phyloP scores from a whole-genome alignment of 37 sponge, comb jelly and placozoan species.

The Bolinopsis microptera region DNA sequence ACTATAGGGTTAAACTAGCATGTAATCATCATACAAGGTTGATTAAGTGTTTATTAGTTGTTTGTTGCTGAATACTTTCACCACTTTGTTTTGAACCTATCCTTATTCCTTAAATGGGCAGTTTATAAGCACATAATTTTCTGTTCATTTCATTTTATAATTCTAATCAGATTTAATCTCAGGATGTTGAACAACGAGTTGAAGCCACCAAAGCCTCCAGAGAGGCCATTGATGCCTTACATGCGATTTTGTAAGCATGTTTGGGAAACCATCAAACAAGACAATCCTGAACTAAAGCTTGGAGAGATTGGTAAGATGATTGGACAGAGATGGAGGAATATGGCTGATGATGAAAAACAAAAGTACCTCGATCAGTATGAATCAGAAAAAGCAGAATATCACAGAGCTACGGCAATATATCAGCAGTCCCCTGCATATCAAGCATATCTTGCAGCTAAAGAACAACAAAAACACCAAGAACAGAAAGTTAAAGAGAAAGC shows the following conservation, averaged over 20 bases:
- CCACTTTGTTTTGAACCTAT: no score
- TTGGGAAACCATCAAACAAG: constrained; percentile 53
- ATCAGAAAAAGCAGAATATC: constrained; percentile 25
- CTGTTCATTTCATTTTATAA: not conserved
- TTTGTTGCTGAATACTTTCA: no score
- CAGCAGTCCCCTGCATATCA: constrained; percentile 48
- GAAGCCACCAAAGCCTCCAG: constrained; percentile 56
- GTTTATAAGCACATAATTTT: no score
- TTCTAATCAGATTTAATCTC: not conserved
- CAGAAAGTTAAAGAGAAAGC: constrained; percentile 53
- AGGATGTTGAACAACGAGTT: constrained; percentile 36
- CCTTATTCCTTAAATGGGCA: no score
- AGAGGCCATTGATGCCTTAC: constrained; percentile 52
- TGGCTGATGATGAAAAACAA: constrained; percentile 51
- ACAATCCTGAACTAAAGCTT: constrained; percentile 17
- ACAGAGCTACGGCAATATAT: constrained; percentile 24
- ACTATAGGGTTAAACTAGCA: no score
- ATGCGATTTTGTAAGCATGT: constrained; percentile 57
- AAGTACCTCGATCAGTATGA: constrained; percentile 56
- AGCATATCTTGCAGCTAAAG: constrained; percentile 41
- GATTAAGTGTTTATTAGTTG: no score
- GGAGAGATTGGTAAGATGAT: constrained; percentile 46
- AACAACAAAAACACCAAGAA: constrained; percentile 41
- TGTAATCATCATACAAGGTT: no score
- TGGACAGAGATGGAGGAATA: constrained; percentile 44